Percentiles rank a stretch among this genome's conserved stretches.
These are phyloP conservation scores for Frankliniella fusca DNA, from an alignment of 2,888 invertebrate genomes.

Conservation along the genomic window DNA sequence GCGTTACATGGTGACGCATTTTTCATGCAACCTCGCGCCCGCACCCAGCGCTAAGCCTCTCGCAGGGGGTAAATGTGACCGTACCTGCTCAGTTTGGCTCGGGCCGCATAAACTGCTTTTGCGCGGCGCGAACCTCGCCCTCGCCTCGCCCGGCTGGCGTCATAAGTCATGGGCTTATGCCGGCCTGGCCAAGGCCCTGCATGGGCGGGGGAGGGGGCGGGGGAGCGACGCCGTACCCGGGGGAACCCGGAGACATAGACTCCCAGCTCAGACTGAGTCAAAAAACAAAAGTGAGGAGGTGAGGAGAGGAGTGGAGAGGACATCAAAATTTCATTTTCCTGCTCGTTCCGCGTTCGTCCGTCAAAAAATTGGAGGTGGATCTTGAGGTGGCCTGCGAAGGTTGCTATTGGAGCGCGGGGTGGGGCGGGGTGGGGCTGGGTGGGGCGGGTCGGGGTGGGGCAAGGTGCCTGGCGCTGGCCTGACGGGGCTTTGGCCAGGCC, in stretches of 20 bases:
- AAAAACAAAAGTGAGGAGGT: background rate
- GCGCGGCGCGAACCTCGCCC: background rate
- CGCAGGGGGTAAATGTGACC: too few relatives aligned
- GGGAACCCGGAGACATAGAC: background rate
- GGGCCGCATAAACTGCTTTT: background rate
- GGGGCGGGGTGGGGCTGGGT: too few relatives aligned
- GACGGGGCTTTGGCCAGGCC: too few relatives aligned
- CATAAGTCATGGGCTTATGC: too few relatives aligned
- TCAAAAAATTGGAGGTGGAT: background rate
- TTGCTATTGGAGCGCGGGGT: too few relatives aligned
- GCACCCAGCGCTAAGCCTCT: too few relatives aligned
- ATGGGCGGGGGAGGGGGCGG: conserved; percentile 22
- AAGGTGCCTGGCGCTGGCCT: background rate
- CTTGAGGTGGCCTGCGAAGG: too few relatives aligned
- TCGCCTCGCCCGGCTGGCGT: background rate
- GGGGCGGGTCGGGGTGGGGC: too few relatives aligned
- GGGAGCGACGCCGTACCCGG: background rate
- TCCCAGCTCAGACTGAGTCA: background rate
- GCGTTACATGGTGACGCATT: too few relatives aligned
- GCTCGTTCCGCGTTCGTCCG: background rate
- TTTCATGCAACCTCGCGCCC: too few relatives aligned
- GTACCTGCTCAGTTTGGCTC: too few relatives aligned
- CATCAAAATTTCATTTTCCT: background rate
- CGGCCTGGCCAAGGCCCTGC: background rate
- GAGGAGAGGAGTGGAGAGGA: background rate